phyloP scores from a whole-genome alignment of 2,113 vertebrate genomes.

The Nestor notabilis region DNA sequence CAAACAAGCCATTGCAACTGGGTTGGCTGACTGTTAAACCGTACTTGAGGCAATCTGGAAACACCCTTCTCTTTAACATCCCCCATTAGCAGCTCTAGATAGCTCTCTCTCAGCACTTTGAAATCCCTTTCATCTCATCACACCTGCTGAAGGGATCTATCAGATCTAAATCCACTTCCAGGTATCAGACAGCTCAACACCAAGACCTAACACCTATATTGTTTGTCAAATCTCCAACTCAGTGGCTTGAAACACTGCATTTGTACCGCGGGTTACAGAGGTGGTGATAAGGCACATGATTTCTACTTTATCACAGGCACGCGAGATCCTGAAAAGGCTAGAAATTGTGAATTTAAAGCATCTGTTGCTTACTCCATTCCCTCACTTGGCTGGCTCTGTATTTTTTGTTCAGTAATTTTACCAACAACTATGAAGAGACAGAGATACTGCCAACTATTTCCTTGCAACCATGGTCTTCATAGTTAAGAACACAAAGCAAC shows the following conservation, averaged over 20 bases:
- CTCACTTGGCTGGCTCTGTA: not conserved
- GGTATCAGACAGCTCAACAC: not conserved
- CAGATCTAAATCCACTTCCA: not conserved
- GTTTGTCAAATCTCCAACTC: not conserved
- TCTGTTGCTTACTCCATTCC: not conserved
- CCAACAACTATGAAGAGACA: not conserved
- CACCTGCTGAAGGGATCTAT: not conserved
- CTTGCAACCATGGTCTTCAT: not conserved
- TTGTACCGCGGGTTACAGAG: not conserved
- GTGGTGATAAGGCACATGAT: fast-evolving
- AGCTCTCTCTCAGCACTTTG: not conserved
- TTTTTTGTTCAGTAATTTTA: not conserved
- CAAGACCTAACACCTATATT: not conserved
- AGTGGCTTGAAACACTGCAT: not conserved
- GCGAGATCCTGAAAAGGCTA: not conserved
- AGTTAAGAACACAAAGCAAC: not conserved
- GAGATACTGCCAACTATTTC: not conserved
- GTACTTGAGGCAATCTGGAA: not conserved
- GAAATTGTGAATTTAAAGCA: not conserved
- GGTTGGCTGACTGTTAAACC: not conserved
- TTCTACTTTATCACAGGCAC: not conserved
- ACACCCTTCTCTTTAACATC: not conserved
- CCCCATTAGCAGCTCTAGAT: not conserved
- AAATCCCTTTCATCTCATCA: not conserved
- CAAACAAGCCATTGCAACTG: not conserved